Conservation (phyloP, 2,888 invertebrate genomes). For the Pyrrhosoma nymphula region DNA sequence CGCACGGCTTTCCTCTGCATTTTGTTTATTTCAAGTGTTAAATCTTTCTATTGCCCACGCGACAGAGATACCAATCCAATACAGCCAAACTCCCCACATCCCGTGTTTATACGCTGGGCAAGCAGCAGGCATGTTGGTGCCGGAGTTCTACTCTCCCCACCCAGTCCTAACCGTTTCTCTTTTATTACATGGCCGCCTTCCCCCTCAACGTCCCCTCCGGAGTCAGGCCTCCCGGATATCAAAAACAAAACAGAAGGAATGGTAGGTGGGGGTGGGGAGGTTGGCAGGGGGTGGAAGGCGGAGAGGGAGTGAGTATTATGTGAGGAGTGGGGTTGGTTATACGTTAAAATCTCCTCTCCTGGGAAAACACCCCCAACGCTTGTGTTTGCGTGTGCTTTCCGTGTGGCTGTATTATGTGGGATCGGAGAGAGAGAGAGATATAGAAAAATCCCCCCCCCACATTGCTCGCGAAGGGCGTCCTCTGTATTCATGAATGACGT, state of each 20-base stretch:
- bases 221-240: conserved; percentile 26
- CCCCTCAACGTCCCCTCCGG: not conserved
- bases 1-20: no score
- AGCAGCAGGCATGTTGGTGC: not conserved
- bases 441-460: not conserved
- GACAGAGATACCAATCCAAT: not conserved
- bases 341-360: not conserved
- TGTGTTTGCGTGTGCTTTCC: not conserved
- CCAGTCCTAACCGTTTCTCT: conserved; percentile 4
- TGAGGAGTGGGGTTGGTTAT: not conserved
- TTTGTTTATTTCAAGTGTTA: no score
- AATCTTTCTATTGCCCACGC: not conserved
- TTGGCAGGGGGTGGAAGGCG: not conserved
- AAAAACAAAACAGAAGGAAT: conserved; percentile 11
- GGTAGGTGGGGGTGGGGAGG: not conserved
- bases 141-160: not conserved
- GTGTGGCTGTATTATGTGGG: not conserved
- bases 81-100: not conserved
- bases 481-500: conserved; percentile 65
- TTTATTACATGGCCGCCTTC: not conserved
- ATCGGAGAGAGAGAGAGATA: not conserved
- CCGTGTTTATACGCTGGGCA: not conserved
- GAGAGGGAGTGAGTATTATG: not conserved
- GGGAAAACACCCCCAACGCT: not conserved
- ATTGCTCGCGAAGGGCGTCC: not conserved